Evolutionary conservation across 2,888 invertebrate species (phyloP), one percentile per base, ranked within the genome.

Genomic region (Tinea pellionella): DNA sequence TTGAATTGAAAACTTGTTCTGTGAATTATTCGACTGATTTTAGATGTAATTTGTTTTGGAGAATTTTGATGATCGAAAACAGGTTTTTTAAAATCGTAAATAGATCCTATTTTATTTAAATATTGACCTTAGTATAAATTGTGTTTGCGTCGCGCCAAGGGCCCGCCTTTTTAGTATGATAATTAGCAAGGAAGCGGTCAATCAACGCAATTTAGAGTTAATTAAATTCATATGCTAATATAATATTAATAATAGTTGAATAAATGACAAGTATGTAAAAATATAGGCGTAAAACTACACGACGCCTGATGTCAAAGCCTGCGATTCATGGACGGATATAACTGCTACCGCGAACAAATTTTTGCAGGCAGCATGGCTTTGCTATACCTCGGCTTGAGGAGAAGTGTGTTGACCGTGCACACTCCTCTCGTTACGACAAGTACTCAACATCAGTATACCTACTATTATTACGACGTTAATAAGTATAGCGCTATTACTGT

Each of bases 181-280:
- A 16, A 47, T 6, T 16, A 47, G 16, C 9, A 63, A 71, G 71
- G 71, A 73, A 74, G 67, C 66, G 64, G 66, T 67, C 66, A 66
- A 63, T 70, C 69, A 67, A 63, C 64, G 67, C 67, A 65, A 68
- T 65, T 70, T 70, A 67, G 68, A 69, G 67, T 66, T 65, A 66
- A 68, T 69, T 69, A 69, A 37, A 6, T 37, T 37, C 9, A 37
- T 37, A 12, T 12, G 37, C 37, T 37, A 12, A 2, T 37, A 9
- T 6, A 37, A 37, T 37, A 37, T 37, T 37, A 37, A 37, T 9
- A 6, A 9, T 37, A 24, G 24, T 24, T 24, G 6, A 24, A n/a
- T n/a, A n/a, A n/a, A n/a, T n/a, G n/a, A n/a, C n/a, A n/a, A n/a
- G n/a, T n/a, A n/a, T n/a, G n/a, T n/a, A n/a, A n/a, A n/a, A n/a